Conservation (phyloP, 2,888 invertebrate genomes). For the Oligia strigilis region DNA sequence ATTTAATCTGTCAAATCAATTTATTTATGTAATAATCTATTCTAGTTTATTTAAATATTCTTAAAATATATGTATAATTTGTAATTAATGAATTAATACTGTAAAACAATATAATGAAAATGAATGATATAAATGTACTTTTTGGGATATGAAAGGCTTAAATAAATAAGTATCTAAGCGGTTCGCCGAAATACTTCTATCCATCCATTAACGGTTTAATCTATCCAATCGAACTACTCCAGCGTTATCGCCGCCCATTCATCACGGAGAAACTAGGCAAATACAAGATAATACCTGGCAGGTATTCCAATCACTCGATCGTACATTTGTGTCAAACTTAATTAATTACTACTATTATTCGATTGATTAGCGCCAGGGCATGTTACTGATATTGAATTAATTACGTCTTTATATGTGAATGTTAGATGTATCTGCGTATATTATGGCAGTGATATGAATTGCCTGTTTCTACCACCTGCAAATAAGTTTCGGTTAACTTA, state of each 20-base stretch:
- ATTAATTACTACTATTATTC: conserved; percentile 85
- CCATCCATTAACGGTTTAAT: conserved; percentile 21
- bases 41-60: neutral
- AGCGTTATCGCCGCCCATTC: conserved; percentile 27
- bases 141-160: neutral
- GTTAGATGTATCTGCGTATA: conserved; percentile 37
- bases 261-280: conserved; percentile 47
- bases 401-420: conserved; percentile 71
- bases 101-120: neutral
- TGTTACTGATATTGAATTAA: conserved; percentile 81
- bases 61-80: neutral
- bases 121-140: neutral
- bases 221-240: conserved; percentile 38
- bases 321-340: conserved; percentile 77
- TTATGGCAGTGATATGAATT: neutral
- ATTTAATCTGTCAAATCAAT: neutral
- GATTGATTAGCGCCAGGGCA: conserved; percentile 80
- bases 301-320: conserved; percentile 63
- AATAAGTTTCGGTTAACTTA: neutral
- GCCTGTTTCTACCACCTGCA: too few relatives aligned
- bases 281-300: conserved; percentile 60
- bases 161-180: neutral
- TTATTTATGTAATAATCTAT: neutral
- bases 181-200: neutral
- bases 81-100: neutral